Evolutionary conservation across 92 coral and sea anemone species (phyloP), one percentile per base, ranked within the genome.

Genomic region (Epizoanthus illoricatus): DNA sequence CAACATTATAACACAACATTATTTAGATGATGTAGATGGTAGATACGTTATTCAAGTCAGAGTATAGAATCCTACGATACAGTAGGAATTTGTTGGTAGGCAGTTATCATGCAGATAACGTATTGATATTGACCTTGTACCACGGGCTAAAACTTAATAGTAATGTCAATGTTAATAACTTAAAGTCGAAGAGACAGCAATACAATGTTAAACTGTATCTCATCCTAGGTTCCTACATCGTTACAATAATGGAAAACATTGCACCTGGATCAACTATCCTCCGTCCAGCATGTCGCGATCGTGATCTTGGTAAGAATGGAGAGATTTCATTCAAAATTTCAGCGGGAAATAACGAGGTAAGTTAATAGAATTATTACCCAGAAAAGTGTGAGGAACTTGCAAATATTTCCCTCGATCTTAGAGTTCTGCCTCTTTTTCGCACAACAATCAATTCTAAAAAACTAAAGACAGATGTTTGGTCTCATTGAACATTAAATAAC

Each of bases 231-330:
- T 68, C 80, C n/a, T 95, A 95, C 83, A 84, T 86, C 23, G 92
- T 95, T 5, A 67, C 58, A 0, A 67, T 95, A 41, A 88, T 88
- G 24, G 98, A 95, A 64, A 92, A 95, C 82, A 86, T 84, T 10
- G 74, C 90, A 1, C 69, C 86, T 4, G 97, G 97, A 1, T 85
- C 90, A 20, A 85, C 85, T 3, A 79, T 95, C 36, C 82, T 95
- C 11, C 82, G 75, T 28, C 93, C 97, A 71, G 82, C 80, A 68
- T 90, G 95, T 80, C 73, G 42, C 12, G 98, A 95, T 67, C 83
- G 92, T 55, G 98, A 95, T 81, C 79, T 85, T 19, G 97, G 95
- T 19, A 89, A 56, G 45, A 95, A 95, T 84, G 91, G 90, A 41
- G 87, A 89, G 56, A 71, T 95, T 52, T 80, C 91, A 13, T 93